These are phyloP conservation scores for Pollenia labialis DNA, from an alignment of 2,888 invertebrate genomes.

Conservation along the genomic window DNA sequence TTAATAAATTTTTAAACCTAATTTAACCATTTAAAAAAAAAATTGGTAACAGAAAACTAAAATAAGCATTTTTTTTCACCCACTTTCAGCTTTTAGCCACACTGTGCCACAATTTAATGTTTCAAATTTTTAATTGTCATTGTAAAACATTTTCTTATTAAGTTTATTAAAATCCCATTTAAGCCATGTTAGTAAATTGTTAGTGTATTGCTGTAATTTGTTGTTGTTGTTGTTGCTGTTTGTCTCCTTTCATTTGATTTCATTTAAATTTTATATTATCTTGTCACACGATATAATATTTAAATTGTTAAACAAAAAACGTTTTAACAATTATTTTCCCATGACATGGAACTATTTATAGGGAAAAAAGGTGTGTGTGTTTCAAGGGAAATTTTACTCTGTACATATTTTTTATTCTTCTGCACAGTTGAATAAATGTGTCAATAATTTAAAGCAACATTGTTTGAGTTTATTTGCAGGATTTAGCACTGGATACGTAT, in stretches of 20 bases:
- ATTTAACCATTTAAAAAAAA: too few species aligned
- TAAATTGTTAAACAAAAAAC: conserved; percentile 11
- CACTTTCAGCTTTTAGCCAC: too few species aligned
- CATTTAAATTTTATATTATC: conserved; percentile 46
- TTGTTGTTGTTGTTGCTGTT: neutral
- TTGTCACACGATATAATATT: conserved; percentile 37
- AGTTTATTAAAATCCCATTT: conserved; percentile 49
- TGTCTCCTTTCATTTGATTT: neutral
- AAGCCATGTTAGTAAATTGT: conserved; percentile 17
- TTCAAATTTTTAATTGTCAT: neutral
- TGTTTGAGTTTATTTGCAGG: conserved; percentile 21
- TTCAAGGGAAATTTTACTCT: neutral
- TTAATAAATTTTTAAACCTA: too few species aligned
- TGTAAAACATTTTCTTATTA: conserved; percentile 21
- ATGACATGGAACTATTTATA: conserved; percentile 17
- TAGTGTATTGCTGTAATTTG: too few species aligned
- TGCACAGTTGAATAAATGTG: conserved; percentile 38
- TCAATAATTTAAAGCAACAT: conserved; percentile 48
- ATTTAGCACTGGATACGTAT: conserved; percentile 36
- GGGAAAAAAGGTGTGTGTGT: neutral
- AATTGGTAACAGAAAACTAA: too few species aligned
- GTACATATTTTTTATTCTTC: neutral
- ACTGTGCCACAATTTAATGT: too few species aligned
- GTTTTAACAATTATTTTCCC: conserved; percentile 33
- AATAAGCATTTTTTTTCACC: too few species aligned